These are phyloP conservation scores for Xiphydria camelus DNA, from an alignment of 2,888 invertebrate genomes.

Conservation along the genomic window DNA sequence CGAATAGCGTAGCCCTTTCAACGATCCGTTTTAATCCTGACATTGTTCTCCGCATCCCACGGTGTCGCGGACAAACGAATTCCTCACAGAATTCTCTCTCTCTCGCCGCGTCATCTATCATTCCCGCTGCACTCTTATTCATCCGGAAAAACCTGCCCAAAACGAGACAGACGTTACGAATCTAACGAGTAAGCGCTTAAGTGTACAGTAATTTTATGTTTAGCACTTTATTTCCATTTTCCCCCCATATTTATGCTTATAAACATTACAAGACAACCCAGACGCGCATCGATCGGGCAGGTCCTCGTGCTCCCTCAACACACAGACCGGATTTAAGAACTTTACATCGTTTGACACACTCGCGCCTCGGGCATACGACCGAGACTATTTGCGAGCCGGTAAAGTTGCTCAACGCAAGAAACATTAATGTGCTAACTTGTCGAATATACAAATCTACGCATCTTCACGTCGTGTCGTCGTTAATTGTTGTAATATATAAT, in stretches of 20 bases:
- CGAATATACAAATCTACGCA: conserved; percentile 53
- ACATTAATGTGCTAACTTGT: conserved; percentile 45
- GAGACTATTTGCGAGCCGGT: conserved; percentile 34
- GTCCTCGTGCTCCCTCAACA: conserved; percentile 27
- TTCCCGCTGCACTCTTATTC: not conserved
- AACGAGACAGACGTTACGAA: not conserved
- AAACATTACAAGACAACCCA: conserved; percentile 4
- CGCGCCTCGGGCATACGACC: conserved; percentile 28
- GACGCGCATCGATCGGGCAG: conserved; percentile 27
- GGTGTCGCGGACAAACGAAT: no score
- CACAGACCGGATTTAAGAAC: conserved; percentile 37
- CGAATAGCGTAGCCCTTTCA: no score
- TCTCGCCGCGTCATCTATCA: no score
- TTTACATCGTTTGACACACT: conserved; percentile 36
- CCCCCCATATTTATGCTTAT: conserved; percentile 1
- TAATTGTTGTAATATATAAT: no score
- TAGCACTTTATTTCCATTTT: conserved; percentile 3
- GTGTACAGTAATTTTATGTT: conserved; percentile 1
- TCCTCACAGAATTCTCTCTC: no score
- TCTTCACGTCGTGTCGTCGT: not conserved
- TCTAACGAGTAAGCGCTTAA: conserved; percentile 2
- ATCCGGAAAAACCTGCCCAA: not conserved
- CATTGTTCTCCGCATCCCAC: no score
- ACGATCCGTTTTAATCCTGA: no score
- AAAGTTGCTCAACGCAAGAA: conserved; percentile 44